phyloP scores from a whole-genome alignment of 2,113 vertebrate species.

The Dromas ardeola region DNA sequence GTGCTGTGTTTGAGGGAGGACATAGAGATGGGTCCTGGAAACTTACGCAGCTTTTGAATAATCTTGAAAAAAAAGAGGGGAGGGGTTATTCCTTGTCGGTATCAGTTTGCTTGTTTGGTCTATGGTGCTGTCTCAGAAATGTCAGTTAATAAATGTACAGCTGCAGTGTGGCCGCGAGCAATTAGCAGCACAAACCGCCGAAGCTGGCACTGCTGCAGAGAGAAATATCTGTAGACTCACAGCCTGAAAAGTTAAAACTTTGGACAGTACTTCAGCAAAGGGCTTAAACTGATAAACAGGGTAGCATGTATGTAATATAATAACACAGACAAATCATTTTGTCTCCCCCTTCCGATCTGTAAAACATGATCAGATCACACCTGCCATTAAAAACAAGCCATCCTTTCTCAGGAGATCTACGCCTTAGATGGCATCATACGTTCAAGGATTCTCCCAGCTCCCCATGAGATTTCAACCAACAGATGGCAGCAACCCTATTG shows the following conservation, averaged over 20 bases:
- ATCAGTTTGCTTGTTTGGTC: background rate
- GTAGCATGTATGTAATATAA: background rate
- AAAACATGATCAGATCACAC: background rate
- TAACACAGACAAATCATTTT: background rate
- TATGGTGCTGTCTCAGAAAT: background rate
- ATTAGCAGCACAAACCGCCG: background rate
- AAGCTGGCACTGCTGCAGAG: background rate
- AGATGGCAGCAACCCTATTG: conserved; percentile 71
- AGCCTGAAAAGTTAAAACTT: background rate
- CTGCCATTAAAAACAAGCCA: background rate
- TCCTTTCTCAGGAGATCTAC: background rate
- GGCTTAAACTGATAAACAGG: background rate
- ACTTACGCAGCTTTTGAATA: background rate
- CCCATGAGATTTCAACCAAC: conserved; percentile 53
- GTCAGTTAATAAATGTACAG: background rate
- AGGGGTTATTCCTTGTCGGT: background rate
- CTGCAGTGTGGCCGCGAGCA: background rate
- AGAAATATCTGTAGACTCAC: background rate
- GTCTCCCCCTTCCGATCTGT: accelerated
- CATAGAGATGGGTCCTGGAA: background rate
- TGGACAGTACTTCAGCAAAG: background rate
- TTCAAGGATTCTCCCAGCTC: conserved; percentile 32
- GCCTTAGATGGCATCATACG: background rate
- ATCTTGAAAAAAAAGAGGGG: background rate
- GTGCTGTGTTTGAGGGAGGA: background rate